phyloP scores from a whole-genome alignment of 2,113 vertebrate genomes.

The Galemys pyrenaicus region DNA sequence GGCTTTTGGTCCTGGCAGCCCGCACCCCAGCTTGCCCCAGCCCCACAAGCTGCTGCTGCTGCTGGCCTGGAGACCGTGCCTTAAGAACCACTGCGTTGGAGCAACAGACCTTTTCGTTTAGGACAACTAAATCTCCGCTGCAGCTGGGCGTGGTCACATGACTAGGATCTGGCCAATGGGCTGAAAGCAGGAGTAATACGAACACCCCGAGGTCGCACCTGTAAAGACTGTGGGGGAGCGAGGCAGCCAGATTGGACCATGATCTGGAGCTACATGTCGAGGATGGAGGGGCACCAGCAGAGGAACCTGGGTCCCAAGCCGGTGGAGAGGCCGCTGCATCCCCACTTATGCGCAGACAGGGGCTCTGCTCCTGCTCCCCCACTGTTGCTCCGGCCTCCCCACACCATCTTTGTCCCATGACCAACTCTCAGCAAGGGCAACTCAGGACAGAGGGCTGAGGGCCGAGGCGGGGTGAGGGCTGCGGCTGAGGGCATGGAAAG shows the following conservation, averaged over 20 bases:
- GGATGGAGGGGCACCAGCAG: background rate
- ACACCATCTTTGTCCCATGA: background rate
- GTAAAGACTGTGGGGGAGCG: background rate
- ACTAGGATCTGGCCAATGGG: background rate
- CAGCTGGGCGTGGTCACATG: background rate
- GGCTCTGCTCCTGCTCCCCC: background rate
- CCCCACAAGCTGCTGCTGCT: background rate
- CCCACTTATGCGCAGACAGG: background rate
- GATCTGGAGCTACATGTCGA: background rate
- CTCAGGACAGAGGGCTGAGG: background rate
- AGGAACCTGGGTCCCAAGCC: background rate
- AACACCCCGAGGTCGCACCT: background rate
- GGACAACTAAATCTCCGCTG: background rate
- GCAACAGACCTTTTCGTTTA: background rate
- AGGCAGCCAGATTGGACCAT: background rate
- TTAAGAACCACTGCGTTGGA: background rate
- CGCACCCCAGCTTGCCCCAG: background rate
- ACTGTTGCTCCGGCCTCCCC: background rate
- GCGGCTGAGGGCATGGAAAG: background rate
- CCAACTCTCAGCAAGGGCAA: background rate
- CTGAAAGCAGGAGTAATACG: background rate
- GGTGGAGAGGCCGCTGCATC: no score
- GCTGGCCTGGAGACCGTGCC: background rate
- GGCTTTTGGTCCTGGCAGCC: background rate
- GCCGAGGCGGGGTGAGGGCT: background rate